phyloP scores from a whole-genome alignment of 64 coral and sea anemone genomes.

The Catalaphyllia jardinei region DNA sequence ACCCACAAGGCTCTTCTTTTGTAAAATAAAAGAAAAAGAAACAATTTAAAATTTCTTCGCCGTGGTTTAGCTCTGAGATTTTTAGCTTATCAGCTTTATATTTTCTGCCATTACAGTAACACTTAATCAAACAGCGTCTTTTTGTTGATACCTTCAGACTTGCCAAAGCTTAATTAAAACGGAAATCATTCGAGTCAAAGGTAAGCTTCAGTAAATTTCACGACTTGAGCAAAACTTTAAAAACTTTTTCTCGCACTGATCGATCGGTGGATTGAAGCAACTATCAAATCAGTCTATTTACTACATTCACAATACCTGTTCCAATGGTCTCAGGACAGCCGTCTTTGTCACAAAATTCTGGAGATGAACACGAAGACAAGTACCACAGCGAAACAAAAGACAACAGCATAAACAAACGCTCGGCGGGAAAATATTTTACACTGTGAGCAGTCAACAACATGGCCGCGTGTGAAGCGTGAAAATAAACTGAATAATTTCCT shows the following conservation, averaged over 20 bases:
- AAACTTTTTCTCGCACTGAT: neutral
- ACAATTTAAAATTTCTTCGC: no score
- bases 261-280: neutral
- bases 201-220: neutral
- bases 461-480: neutral
- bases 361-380: neutral
- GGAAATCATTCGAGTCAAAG: neutral
- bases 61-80: no score
- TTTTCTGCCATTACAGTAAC: no score
- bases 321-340: neutral
- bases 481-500: neutral
- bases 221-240: neutral
- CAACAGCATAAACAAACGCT: neutral
- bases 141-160: no score
- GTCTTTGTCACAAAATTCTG: slow-evolving; percentile 35
- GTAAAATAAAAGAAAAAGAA: no score
- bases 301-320: neutral
- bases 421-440: slow-evolving; percentile 1
- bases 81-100: no score
- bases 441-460: slow-evolving; percentile 23
- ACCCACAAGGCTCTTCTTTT: no score
- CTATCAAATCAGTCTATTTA: neutral
- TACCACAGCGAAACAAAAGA: slow-evolving; percentile 28
- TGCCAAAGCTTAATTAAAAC: no score
- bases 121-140: no score